A percentile compares a stretch with the other conserved stretches of the same genome.
These are phyloP conservation scores for Coracias cyanogaster DNA, from an alignment of 2,797 vertebrate genomes.

Conservation along the genomic window DNA sequence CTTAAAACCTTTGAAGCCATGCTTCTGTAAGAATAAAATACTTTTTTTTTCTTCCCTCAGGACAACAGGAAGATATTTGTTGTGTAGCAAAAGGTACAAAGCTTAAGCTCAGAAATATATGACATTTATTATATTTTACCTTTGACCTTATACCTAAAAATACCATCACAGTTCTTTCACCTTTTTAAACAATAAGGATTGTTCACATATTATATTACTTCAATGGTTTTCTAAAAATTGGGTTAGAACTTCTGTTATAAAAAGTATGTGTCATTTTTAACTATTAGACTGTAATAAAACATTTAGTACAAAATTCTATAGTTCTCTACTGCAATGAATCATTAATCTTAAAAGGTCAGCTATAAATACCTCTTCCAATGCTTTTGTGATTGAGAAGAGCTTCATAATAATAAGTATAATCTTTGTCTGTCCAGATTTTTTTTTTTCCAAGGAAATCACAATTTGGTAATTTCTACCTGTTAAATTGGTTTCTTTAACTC, in stretches of 20 bases:
- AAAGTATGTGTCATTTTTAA: constrained; percentile 8
- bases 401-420: constrained; percentile 59
- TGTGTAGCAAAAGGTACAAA: neutral
- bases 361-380: constrained; percentile 76
- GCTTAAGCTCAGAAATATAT: neutral
- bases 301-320: constrained; percentile 45
- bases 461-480: constrained; percentile 3
- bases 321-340: constrained; percentile 53
- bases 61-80: neutral
- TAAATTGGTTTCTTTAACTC: neutral
- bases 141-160: neutral
- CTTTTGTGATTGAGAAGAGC: constrained; percentile 28
- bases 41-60: neutral
- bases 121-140: neutral
- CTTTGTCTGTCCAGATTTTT: constrained; percentile 54
- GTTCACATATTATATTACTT: neutral
- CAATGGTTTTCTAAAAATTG: constrained; percentile 27
- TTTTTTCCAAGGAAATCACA: constrained; percentile 6
- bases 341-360: constrained; percentile 76
- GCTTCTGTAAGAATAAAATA: neutral
- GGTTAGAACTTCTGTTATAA: neutral
- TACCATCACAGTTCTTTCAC: neutral
- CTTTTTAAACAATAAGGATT: neutral
- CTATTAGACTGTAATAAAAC: constrained; percentile 8
- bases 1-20: neutral